Evolutionary conservation across 1,140 invertebrate species (phyloP).

Genomic region (Procambarus virginalis): DNA sequence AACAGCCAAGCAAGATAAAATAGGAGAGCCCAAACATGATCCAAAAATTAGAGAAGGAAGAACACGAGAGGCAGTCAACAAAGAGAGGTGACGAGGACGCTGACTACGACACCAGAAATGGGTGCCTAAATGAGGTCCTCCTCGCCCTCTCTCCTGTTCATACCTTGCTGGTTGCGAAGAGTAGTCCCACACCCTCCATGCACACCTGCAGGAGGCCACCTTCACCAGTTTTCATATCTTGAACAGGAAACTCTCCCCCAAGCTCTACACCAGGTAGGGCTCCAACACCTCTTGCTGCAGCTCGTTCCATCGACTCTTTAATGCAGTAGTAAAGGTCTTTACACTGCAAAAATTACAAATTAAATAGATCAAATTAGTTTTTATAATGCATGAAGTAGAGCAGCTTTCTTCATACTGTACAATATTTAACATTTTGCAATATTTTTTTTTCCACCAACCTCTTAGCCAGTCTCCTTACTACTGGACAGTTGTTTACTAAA

Average conservation of each 20-base stretch:
- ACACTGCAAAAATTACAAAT: constrained; percentile 81
- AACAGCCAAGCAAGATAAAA: constrained; percentile 55
- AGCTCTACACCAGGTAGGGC: constrained; percentile 85
- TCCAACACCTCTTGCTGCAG: constrained; percentile 87
- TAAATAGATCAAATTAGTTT: neutral
- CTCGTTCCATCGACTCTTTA: constrained; percentile 98
- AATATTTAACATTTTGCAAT: no score
- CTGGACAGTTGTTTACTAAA: no score
- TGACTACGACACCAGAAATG: constrained; percentile 45
- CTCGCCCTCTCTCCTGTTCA: constrained; percentile 22
- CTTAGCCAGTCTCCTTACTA: no score
- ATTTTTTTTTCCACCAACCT: no score
- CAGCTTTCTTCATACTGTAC: no score
- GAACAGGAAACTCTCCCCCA: constrained; percentile 98
- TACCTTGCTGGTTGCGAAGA: constrained; percentile 99
- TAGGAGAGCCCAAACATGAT: constrained; percentile 60
- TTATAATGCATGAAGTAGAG: no score
- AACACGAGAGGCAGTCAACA: constrained; percentile 49
- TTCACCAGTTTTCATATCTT: constrained; percentile 96
- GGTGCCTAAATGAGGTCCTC: constrained; percentile 30
- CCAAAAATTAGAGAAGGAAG: constrained; percentile 50
- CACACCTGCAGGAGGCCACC: constrained; percentile 98
- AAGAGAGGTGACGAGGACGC: constrained; percentile 57
- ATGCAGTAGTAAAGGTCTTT: constrained; percentile 99
- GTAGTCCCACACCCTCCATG: constrained; percentile 98